phyloP scores from a whole-genome alignment of 2,113 vertebrate species.

The Lamprologus sp. region DNA sequence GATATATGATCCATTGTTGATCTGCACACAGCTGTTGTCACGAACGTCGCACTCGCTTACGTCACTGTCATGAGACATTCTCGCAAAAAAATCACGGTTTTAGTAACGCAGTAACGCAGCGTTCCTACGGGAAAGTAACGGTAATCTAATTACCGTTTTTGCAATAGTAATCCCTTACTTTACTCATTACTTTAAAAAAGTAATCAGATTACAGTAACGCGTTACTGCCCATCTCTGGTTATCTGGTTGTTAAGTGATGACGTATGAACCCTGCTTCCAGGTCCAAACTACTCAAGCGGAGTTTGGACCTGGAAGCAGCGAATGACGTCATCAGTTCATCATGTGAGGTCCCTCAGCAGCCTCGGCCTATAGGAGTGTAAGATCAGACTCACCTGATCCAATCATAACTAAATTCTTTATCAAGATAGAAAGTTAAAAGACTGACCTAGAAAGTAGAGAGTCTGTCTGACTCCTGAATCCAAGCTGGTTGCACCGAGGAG shows the following conservation, averaged over 20 bases:
- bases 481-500: not conserved
- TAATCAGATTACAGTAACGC: too few species aligned
- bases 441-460: not conserved
- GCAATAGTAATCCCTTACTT: too few species aligned
- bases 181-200: rapidly evolving
- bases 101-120: too few species aligned
- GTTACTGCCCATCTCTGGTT: not conserved
- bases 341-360: too few species aligned
- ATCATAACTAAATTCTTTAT: not conserved
- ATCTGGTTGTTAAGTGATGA: not conserved
- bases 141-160: too few species aligned
- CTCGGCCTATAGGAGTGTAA: not conserved
- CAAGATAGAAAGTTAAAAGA: not conserved
- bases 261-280: not conserved
- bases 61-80: too few species aligned
- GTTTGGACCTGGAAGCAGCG: not conserved
- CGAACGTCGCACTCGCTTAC: too few species aligned
- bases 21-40: too few species aligned
- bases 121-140: too few species aligned
- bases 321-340: not conserved
- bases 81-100: too few species aligned
- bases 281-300: rapidly evolving
- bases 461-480: not conserved
- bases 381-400: not conserved
- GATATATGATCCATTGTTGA: too few species aligned